Evolutionary conservation across 2,797 vertebrate species (phyloP).

Genomic region (Pygocentrus nattereri): DNA sequence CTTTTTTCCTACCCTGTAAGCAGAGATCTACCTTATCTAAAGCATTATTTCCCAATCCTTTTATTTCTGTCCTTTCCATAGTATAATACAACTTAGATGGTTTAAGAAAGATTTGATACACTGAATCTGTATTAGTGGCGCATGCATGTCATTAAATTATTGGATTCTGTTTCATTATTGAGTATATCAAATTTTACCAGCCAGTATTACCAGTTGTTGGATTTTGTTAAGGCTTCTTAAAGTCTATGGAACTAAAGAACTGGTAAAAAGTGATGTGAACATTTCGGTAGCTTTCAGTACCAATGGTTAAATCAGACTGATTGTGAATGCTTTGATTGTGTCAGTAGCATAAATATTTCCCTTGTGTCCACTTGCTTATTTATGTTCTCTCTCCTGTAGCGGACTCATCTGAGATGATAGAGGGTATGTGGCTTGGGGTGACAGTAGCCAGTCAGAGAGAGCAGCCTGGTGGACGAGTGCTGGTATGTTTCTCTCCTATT

Average conservation of each 20-base stretch:
- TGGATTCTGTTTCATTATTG: background rate
- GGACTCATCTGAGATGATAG: slow-evolving; percentile 82
- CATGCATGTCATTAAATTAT: background rate
- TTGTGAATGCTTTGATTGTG: background rate
- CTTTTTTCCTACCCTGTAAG: too few species aligned
- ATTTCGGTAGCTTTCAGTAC: too few species aligned
- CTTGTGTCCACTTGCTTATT: background rate
- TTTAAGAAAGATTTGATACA: too few species aligned
- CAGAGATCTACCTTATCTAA: too few species aligned
- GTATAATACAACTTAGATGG: too few species aligned
- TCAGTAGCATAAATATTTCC: background rate
- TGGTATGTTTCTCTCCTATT: slow-evolving; percentile 80
- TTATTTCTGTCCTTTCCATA: too few species aligned
- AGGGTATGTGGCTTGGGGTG: slow-evolving; percentile 97
- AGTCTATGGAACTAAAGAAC: too few species aligned
- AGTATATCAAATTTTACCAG: too few species aligned
- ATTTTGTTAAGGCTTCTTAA: background rate
- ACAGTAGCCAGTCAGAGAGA: slow-evolving; percentile 88
- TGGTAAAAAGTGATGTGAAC: too few species aligned
- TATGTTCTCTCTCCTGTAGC: slow-evolving; percentile 70
- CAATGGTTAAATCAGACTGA: too few species aligned
- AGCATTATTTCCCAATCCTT: background rate
- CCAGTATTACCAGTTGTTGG: too few species aligned
- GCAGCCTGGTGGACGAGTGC: slow-evolving; percentile 78
- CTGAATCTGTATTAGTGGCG: too few species aligned